Evolutionary conservation across 2,113 vertebrate species (phyloP).

Genomic region (Uropsilus gracilis): DNA sequence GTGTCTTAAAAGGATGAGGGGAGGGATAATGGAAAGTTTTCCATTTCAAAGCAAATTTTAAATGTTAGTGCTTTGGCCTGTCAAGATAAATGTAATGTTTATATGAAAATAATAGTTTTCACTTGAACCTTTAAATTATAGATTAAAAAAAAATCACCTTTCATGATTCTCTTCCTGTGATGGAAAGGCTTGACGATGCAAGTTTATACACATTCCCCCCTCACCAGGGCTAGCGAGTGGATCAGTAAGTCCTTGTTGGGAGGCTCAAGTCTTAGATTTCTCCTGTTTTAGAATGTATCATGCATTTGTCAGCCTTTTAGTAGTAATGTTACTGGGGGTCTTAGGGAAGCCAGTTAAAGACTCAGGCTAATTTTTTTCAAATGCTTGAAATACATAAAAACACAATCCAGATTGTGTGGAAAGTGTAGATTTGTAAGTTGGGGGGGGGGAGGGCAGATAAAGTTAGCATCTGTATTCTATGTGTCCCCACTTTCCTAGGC

Average conservation of each 20-base stretch:
- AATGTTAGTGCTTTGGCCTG: neutral
- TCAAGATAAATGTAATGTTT: neutral
- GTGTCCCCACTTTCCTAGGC: neutral
- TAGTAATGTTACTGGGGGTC: neutral
- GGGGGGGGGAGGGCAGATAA: neutral
- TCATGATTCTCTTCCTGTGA: neutral
- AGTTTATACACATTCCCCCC: neutral
- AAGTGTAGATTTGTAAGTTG: neutral
- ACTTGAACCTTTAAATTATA: neutral
- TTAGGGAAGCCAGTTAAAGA: neutral
- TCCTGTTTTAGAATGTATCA: neutral
- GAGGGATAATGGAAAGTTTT: neutral
- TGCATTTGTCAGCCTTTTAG: neutral
- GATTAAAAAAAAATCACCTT: neutral
- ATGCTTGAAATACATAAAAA: neutral
- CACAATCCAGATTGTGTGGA: neutral
- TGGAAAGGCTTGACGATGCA: neutral
- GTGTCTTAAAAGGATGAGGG: neutral
- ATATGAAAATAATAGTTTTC: neutral
- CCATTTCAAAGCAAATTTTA: slow-evolving; percentile 4
- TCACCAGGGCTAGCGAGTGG: neutral
- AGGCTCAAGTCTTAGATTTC: neutral
- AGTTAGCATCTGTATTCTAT: neutral
- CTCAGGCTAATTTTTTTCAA: neutral
- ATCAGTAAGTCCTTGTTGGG: neutral